These are phyloP conservation scores for Corapipo altera DNA, from an alignment of 2,113 vertebrate species.

Conservation along the genomic window DNA sequence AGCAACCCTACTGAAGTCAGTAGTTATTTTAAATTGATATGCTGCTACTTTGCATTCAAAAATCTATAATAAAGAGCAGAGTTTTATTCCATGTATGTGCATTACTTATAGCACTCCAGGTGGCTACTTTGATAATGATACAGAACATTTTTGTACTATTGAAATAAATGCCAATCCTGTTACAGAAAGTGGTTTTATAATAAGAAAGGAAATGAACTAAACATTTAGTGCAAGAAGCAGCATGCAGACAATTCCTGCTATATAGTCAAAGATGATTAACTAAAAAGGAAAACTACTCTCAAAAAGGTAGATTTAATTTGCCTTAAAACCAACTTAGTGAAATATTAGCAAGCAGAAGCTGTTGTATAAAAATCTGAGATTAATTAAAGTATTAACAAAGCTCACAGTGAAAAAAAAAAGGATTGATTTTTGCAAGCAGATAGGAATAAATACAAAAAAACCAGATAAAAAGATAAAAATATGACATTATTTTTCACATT, in stretches of 20 bases:
- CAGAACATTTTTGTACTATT: neutral
- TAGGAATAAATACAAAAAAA: neutral
- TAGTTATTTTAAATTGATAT: neutral
- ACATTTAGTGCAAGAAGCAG: neutral
- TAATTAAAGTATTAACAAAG: slow-evolving; percentile 30
- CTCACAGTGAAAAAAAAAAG: neutral
- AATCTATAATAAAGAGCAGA: neutral
- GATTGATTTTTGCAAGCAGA: neutral
- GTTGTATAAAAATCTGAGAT: neutral
- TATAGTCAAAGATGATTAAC: neutral
- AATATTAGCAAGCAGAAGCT: neutral
- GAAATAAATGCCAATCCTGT: slow-evolving; percentile 4
- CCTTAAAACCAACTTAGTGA: neutral
- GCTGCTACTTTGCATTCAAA: neutral
- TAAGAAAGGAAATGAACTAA: neutral
- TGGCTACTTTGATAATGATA: slow-evolving; percentile 49
- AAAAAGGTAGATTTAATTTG: neutral
- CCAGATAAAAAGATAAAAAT: neutral
- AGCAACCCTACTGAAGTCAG: neutral
- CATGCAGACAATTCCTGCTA: neutral
- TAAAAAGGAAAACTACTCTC: neutral
- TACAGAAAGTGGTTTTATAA: neutral
- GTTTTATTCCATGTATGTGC: neutral
- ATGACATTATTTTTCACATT: neutral
- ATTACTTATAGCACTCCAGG: slow-evolving; percentile 41